Percentiles rank a stretch among this genome's conserved stretches.
These are phyloP conservation scores for Melanostoma scalare DNA, from an alignment of 2,888 invertebrate genomes.

Conservation along the genomic window DNA sequence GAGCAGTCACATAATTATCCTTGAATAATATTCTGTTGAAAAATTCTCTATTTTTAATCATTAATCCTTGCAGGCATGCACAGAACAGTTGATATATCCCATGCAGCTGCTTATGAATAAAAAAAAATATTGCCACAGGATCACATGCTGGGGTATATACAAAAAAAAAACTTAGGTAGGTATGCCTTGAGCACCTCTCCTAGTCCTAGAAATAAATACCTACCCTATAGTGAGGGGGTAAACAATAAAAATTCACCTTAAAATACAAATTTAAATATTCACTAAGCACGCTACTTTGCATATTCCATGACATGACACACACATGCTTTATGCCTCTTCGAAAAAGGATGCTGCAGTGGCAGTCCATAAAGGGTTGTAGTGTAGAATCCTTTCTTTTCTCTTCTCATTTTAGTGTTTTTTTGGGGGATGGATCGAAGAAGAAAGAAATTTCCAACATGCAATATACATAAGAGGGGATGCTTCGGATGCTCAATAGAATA, in stretches of 20 bases:
- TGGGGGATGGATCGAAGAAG: conserved; percentile 47
- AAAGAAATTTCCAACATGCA: conserved; percentile 40
- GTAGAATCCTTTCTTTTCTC: conserved; percentile 25
- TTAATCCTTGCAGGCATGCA: conserved; percentile 62
- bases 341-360: conserved; percentile 61
- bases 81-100: neutral
- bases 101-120: conserved; percentile 59
- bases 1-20: conserved; percentile 32
- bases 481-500: conserved; percentile 69
- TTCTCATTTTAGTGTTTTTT: conserved; percentile 12
- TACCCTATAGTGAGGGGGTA: conserved; percentile 30
- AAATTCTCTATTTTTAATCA: conserved; percentile 47
- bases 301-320: conserved; percentile 63
- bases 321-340: conserved; percentile 16
- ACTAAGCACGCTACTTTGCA: conserved; percentile 71
- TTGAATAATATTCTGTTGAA: conserved; percentile 14
- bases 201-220: conserved; percentile 25
- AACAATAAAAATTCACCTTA: conserved; percentile 49
- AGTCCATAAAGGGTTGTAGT: conserved; percentile 58
- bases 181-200: conserved; percentile 31
- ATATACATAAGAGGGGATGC: conserved; percentile 51
- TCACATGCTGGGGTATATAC: conserved; percentile 52
- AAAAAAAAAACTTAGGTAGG: neutral
- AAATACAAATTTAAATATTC: conserved; percentile 65
- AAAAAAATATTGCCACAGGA: conserved; percentile 53